Conservation (phyloP, 2,888 invertebrate species). For the Leucoptera coffeella region DNA sequence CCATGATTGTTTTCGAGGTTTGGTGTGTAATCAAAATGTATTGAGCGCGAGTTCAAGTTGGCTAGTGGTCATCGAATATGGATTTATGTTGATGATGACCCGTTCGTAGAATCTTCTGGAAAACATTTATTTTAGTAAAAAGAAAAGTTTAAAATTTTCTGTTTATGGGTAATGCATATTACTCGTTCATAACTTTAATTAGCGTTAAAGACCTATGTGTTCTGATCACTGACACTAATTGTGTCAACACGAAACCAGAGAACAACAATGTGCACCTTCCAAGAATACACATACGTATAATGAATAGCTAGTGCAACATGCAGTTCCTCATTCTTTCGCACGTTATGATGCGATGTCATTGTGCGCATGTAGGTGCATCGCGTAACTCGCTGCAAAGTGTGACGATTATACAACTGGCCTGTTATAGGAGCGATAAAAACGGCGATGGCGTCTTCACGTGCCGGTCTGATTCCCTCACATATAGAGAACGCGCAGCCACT, state of each 20-base stretch:
- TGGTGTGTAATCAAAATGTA: slow-evolving; percentile 19
- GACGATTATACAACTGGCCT: slow-evolving; percentile 23
- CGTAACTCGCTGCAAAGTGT: slow-evolving; percentile 15
- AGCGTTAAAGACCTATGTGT: no score
- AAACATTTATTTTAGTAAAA: no score
- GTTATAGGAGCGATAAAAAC: no score
- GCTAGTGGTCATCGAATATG: slow-evolving; percentile 17
- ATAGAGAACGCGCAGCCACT: slow-evolving; percentile 3
- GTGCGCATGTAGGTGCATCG: slow-evolving; percentile 16
- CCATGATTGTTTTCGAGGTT: background rate
- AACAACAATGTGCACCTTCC: slow-evolving; percentile 7
- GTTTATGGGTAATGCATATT: no score
- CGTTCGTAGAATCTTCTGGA: no score
- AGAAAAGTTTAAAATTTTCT: no score
- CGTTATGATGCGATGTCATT: slow-evolving; percentile 17
- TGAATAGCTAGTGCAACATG: no score
- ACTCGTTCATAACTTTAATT: no score
- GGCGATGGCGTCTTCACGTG: slow-evolving; percentile 13
- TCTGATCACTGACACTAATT: slow-evolving; percentile 5
- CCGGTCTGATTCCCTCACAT: slow-evolving; percentile 31
- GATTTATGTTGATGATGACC: slow-evolving; percentile 9
- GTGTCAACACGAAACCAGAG: slow-evolving; percentile 1
- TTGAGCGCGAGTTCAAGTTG: slow-evolving; percentile 30
- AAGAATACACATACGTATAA: slow-evolving; percentile 29
- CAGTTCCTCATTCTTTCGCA: slow-evolving; percentile 36